Conservation (phyloP, 2,113 vertebrate species). For the Corapipo altera region DNA sequence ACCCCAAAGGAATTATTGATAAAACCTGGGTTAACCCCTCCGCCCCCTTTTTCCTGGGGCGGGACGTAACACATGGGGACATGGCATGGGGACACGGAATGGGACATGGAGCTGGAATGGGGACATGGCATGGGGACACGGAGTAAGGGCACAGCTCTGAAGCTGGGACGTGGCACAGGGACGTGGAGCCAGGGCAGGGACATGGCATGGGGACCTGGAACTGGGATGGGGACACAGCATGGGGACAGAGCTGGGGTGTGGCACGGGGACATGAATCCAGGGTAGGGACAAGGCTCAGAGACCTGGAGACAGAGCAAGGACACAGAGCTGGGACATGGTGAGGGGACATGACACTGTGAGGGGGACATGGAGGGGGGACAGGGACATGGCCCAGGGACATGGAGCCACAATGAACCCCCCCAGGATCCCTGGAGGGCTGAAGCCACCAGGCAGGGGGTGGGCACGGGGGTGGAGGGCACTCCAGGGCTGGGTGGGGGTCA, state of each 20-base stretch:
- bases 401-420: too few species aligned
- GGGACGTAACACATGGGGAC: too few species aligned
- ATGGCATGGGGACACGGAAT: too few species aligned
- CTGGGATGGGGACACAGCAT: background rate
- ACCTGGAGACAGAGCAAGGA: background rate
- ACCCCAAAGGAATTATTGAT: too few species aligned
- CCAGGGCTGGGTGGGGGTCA: rapidly evolving
- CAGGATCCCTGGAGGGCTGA: background rate
- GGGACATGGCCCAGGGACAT: too few species aligned
- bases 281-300: rapidly evolving
- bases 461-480: rapidly evolving
- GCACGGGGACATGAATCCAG: background rate
- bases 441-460: background rate
- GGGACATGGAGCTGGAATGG: too few species aligned
- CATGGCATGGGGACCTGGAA: background rate
- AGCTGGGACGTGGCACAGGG: background rate
- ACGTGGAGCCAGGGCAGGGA: rapidly evolving
- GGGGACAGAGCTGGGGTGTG: background rate
- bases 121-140: too few species aligned
- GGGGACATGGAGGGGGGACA: background rate
- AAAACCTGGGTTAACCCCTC: too few species aligned
- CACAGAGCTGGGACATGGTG: too few species aligned
- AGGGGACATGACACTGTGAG: background rate
- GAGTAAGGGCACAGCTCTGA: too few species aligned
- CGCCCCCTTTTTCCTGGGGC: too few species aligned